Evolutionary conservation across 2,113 vertebrate species (phyloP).

Genomic region (Platanista minor): DNA sequence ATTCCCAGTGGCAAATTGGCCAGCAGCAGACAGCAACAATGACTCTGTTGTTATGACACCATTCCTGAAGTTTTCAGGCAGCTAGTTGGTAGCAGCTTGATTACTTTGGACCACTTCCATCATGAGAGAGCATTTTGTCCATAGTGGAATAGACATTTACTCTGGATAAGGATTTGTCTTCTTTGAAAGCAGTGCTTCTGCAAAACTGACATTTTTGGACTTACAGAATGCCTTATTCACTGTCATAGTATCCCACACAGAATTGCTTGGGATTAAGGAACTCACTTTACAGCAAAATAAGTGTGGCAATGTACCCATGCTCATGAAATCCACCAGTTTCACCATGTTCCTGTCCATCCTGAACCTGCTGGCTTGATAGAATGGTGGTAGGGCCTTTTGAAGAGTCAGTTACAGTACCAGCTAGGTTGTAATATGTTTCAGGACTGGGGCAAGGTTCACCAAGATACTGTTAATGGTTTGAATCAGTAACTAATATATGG

Average conservation of each 20-base stretch:
- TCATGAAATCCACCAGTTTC: neutral
- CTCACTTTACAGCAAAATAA: neutral
- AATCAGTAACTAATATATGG: neutral
- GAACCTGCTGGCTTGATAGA: neutral
- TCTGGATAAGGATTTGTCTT: neutral
- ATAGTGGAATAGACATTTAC: neutral
- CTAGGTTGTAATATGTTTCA: neutral
- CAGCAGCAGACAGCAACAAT: neutral
- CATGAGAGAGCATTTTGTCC: neutral
- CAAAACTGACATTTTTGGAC: neutral
- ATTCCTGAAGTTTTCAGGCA: neutral
- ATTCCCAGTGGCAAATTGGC: no score
- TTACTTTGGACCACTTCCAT: neutral
- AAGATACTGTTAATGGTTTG: neutral
- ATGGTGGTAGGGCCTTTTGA: no score
- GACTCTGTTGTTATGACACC: neutral
- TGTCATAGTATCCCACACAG: neutral
- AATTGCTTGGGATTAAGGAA: neutral
- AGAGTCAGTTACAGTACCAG: neutral
- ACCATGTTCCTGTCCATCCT: neutral
- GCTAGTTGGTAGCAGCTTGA: neutral
- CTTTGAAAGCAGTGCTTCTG: neutral
- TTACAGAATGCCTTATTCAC: neutral
- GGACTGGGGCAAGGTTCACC: neutral
- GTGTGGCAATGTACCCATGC: neutral